phyloP scores from a whole-genome alignment of 2,797 vertebrate species.

The Tadarida brasiliensis region DNA sequence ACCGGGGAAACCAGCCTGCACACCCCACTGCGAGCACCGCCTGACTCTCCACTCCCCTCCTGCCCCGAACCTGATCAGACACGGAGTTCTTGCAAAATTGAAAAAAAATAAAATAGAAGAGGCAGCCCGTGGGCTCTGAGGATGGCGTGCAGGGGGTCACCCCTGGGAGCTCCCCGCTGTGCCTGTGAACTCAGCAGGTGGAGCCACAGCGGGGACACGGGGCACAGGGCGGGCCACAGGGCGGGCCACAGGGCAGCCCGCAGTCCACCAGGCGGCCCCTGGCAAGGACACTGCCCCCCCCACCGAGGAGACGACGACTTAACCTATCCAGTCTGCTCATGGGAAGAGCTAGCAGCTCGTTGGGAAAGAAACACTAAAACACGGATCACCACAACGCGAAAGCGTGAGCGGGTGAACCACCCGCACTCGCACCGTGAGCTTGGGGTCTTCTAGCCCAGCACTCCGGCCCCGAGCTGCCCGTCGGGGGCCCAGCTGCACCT shows the following conservation, averaged over 20 bases:
- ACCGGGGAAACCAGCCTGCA: conserved; percentile 81
- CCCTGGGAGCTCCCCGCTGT: not conserved
- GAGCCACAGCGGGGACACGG: not conserved
- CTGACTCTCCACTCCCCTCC: conserved; percentile 47
- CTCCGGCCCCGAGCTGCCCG: not conserved
- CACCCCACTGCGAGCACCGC: conserved; percentile 72
- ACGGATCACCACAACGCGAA: too few relatives aligned
- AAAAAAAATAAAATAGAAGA: not conserved
- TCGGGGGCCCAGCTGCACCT: not conserved
- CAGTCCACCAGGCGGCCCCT: not conserved
- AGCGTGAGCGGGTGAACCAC: too few relatives aligned
- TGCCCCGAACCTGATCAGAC: conserved; percentile 78
- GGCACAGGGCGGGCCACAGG: not conserved
- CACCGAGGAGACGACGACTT: not conserved
- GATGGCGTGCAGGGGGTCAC: not conserved
- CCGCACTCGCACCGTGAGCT: not conserved
- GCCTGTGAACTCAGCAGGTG: not conserved
- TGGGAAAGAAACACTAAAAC: not conserved
- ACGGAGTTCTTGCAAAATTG: not conserved
- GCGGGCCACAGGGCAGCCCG: too few relatives aligned
- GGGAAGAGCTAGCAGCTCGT: not conserved
- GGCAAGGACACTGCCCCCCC: not conserved
- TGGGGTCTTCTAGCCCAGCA: not conserved
- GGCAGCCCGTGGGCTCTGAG: not conserved
- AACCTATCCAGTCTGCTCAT: not conserved